Percentiles rank a stretch among this genome's conserved stretches.
Evolutionary conservation across 2,888 invertebrate species (phyloP).

Genomic region (Agapetus fuscipes): DNA sequence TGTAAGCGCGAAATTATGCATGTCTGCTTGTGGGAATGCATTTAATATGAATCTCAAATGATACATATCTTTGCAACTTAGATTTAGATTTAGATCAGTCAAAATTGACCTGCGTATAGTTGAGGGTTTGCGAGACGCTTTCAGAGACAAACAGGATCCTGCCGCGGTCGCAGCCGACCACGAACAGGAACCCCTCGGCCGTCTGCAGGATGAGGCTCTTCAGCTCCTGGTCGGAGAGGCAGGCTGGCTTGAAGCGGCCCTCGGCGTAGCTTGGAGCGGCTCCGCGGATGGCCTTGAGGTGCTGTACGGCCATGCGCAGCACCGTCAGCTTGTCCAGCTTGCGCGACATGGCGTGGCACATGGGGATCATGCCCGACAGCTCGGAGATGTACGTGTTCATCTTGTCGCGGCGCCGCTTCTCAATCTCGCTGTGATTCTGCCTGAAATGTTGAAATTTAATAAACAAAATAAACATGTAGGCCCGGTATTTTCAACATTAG

Average conservation of each 20-base stretch:
- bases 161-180: conserved; percentile 88
- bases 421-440: conserved; percentile 94
- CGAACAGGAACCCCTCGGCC: conserved; percentile 85
- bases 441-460: conserved; percentile 39
- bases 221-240: conserved; percentile 77
- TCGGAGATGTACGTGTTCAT: conserved; percentile 95
- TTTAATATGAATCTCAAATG: no score
- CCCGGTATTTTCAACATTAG: no score
- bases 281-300: conserved; percentile 69
- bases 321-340: conserved; percentile 90
- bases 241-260: conserved; percentile 66
- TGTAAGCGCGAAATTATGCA: no score
- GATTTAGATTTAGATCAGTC: background rate
- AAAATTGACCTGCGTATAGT: conserved; percentile 66
- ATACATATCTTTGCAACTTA: no score
- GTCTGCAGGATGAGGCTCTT: conserved; percentile 78
- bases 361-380: conserved; percentile 81
- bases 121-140: conserved; percentile 71
- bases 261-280: conserved; percentile 65
- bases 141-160: conserved; percentile 83
- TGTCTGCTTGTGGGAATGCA: no score
- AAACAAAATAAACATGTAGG: background rate
- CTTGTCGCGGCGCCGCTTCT: conserved; percentile 88
- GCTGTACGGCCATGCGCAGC: conserved; percentile 87
- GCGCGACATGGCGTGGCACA: conserved; percentile 88